Percentiles rank a stretch among this genome's conserved stretches.
phyloP scores from a whole-genome alignment of 2,113 vertebrate species.

The Lophochroa leadbeateri region DNA sequence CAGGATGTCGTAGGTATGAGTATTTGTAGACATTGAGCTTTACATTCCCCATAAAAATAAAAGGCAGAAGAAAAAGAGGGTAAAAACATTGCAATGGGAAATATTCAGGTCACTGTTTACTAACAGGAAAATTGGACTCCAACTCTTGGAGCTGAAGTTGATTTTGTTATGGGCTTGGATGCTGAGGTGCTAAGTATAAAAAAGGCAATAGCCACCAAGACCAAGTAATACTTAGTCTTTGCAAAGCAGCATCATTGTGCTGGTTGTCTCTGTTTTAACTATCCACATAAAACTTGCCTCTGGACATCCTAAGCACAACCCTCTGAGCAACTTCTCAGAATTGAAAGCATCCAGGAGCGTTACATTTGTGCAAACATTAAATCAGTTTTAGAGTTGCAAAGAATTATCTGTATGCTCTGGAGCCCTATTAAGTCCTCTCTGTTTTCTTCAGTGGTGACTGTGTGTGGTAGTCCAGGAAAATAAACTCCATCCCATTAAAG shows the following conservation, averaged over 20 bases:
- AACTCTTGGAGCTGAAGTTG: not conserved
- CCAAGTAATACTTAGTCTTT: not conserved
- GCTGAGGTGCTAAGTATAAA: not conserved
- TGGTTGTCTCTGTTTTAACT: not conserved
- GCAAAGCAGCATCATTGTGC: not conserved
- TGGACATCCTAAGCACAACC: not conserved
- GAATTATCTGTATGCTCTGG: not conserved
- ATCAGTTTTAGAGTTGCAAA: not conserved
- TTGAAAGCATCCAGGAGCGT: not conserved
- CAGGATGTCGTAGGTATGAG: not conserved
- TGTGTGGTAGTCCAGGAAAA: slow-evolving; percentile 35
- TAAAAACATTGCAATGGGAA: not conserved
- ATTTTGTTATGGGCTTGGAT: not conserved
- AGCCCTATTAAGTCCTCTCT: not conserved
- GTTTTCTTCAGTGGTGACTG: not conserved
- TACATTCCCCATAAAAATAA: not conserved
- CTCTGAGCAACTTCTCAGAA: not conserved
- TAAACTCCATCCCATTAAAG: slow-evolving; percentile 6
- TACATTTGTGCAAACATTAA: not conserved
- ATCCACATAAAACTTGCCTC: not conserved
- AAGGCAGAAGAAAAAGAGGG: not conserved
- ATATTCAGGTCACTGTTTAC: not conserved
- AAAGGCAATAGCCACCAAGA: not conserved
- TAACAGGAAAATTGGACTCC: not conserved
- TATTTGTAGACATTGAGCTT: not conserved